Percentiles rank a stretch among this genome's conserved stretches.
phyloP scores from a whole-genome alignment of 92 coral and sea anemone genomes.

The Bergia sp. region DNA sequence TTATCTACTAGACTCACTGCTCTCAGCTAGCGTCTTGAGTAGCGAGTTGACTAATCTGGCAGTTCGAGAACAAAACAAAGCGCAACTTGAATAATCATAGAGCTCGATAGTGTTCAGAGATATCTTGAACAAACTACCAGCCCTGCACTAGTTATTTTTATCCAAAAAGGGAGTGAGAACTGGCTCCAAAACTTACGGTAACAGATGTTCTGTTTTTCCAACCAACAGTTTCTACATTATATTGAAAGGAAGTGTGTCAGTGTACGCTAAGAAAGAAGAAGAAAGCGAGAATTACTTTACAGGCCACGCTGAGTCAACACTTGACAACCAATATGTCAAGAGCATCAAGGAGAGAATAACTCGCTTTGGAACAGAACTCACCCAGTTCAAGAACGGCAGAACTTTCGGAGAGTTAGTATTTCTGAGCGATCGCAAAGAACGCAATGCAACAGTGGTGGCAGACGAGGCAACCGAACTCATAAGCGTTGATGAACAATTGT shows the following conservation, averaged over 20 bases:
- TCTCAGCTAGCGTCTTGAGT: too few relatives aligned
- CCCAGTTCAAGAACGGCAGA: slow-evolving; percentile 76
- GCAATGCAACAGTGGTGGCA: slow-evolving; percentile 91
- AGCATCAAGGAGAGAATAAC: slow-evolving; percentile 78
- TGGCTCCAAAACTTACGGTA: background rate
- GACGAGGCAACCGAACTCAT: slow-evolving; percentile 80
- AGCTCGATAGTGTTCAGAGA: too few relatives aligned
- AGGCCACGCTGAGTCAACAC: slow-evolving; percentile 51
- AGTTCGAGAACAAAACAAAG: too few relatives aligned
- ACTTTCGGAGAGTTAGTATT: slow-evolving; percentile 91
- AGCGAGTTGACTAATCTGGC: too few relatives aligned
- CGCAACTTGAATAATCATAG: too few relatives aligned
- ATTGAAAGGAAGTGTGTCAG: slow-evolving; percentile 89
- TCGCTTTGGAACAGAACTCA: slow-evolving; percentile 86
- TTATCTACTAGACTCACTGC: too few relatives aligned
- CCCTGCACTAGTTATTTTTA: too few relatives aligned
- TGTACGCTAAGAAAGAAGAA: slow-evolving; percentile 84
- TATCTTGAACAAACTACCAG: too few relatives aligned
- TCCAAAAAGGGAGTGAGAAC: background rate
- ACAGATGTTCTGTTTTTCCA: background rate
- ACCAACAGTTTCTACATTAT: slow-evolving; percentile 80
- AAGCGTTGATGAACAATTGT: slow-evolving; percentile 66
- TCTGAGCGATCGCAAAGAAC: slow-evolving; percentile 74
- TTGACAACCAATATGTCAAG: slow-evolving; percentile 63
- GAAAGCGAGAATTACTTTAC: slow-evolving; percentile 50